These are phyloP conservation scores for Archaeoteleia sp. DNA, from an alignment of 2,888 invertebrate species.

Conservation along the genomic window DNA sequence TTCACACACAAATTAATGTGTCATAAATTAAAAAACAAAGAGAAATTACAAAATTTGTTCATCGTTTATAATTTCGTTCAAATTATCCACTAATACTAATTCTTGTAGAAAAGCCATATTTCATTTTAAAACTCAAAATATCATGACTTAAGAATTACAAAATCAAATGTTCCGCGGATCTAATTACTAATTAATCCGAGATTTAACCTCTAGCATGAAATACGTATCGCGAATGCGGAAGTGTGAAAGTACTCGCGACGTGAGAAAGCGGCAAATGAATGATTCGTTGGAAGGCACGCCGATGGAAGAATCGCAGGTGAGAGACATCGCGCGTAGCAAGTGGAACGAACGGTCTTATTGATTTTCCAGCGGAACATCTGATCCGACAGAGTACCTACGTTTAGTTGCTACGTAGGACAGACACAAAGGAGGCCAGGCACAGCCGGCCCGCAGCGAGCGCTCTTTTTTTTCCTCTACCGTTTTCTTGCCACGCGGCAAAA, in stretches of 20 bases:
- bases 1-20: too few species aligned
- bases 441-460: too few species aligned
- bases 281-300: slow-evolving; percentile 37
- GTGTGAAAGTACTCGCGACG: slow-evolving; percentile 9
- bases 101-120: too few species aligned
- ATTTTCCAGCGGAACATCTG: slow-evolving; percentile 32
- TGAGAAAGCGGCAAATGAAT: slow-evolving; percentile 27
- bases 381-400: slow-evolving; percentile 1
- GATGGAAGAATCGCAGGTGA: slow-evolving; percentile 2
- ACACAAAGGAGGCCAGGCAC: slow-evolving; percentile 28
- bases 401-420: slow-evolving; percentile 13
- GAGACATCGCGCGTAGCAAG: slow-evolving; percentile 10
- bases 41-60: too few species aligned
- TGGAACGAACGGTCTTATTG: slow-evolving; percentile 37
- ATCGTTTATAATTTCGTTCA: too few species aligned
- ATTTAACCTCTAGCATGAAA: slow-evolving; percentile 12
- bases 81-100: too few species aligned
- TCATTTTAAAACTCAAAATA: too few species aligned
- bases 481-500: too few species aligned
- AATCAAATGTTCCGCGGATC: slow-evolving; percentile 12
- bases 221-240: slow-evolving; percentile 13
- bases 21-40: too few species aligned
- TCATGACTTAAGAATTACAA: too few species aligned
- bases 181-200: slow-evolving; percentile 32
- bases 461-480: too few species aligned